phyloP scores from a whole-genome alignment of 1,140 invertebrate genomes.

The Drosophila ohnishii region DNA sequence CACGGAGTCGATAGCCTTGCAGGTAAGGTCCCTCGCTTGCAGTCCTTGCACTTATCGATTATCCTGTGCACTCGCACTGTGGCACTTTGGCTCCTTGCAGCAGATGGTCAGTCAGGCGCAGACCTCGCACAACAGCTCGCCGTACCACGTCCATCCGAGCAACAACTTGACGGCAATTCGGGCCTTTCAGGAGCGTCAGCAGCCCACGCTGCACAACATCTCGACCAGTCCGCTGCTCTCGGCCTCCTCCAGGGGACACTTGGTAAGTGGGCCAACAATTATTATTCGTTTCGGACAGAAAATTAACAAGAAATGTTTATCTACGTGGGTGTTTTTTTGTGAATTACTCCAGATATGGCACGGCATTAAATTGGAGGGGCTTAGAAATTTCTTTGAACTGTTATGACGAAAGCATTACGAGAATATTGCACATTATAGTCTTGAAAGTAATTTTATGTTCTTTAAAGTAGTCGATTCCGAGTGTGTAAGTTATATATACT shows the following conservation, averaged over 20 bases:
- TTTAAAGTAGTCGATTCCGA: background rate
- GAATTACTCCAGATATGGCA: background rate
- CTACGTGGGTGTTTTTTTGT: background rate
- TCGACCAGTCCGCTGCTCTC: conserved; percentile 80
- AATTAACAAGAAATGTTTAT: background rate
- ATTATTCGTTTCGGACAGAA: background rate
- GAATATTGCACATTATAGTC: background rate
- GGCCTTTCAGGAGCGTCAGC: conserved; percentile 76
- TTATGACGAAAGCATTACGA: background rate
- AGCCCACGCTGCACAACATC: conserved; percentile 73
- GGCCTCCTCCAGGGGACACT: conserved; percentile 68
- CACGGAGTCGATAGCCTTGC: conserved; percentile 85
- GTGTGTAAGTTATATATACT: background rate
- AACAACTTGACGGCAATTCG: conserved; percentile 79
- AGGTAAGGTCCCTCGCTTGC: conserved; percentile 79
- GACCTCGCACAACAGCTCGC: conserved; percentile 73
- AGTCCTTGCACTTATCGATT: conserved; percentile 44
- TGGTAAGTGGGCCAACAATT: conserved; percentile 52
- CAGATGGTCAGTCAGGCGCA: conserved; percentile 53
- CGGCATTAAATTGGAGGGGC: background rate
- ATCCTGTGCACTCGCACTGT: conserved; percentile 17
- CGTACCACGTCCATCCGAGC: conserved; percentile 82
- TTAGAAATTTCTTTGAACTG: background rate
- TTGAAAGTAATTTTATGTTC: background rate
- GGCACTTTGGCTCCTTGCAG: conserved; percentile 33